These are phyloP conservation scores for Tinamus major DNA, from an alignment of 2,797 vertebrate genomes.

Conservation along the genomic window DNA sequence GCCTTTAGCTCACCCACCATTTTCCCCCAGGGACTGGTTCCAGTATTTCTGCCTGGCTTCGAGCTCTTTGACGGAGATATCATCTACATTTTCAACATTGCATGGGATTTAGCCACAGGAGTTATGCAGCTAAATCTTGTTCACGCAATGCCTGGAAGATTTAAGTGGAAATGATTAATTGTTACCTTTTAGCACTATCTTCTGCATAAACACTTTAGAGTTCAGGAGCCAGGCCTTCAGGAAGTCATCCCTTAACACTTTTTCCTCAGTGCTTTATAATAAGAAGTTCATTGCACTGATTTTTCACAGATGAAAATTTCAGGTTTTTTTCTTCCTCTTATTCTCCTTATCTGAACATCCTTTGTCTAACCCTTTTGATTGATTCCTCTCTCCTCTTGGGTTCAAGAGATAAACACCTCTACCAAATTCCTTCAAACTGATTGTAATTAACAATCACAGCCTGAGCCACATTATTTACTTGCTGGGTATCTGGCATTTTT, in stretches of 20 bases:
- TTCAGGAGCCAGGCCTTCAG: slow-evolving; percentile 4
- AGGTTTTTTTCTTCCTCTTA: neutral
- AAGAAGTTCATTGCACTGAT: slow-evolving; percentile 22
- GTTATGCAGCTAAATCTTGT: slow-evolving; percentile 27
- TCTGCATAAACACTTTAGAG: slow-evolving; percentile 25
- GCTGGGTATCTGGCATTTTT: slow-evolving; percentile 20
- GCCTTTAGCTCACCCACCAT: neutral
- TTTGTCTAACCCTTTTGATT: slow-evolving; percentile 18
- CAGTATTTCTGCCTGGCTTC: slow-evolving; percentile 9
- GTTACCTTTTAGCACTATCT: slow-evolving; percentile 5
- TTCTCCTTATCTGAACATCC: slow-evolving; percentile 18
- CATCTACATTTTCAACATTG: neutral
- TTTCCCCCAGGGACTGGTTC: neutral
- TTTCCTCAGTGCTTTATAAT: neutral
- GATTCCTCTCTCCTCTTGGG: neutral
- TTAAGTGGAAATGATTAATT: slow-evolving; percentile 37
- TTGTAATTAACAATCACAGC: slow-evolving; percentile 55
- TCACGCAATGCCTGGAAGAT: neutral
- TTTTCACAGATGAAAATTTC: neutral
- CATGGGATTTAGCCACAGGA: slow-evolving; percentile 25
- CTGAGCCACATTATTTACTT: slow-evolving; percentile 40
- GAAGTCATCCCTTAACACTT: slow-evolving; percentile 30
- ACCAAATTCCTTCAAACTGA: slow-evolving; percentile 11
- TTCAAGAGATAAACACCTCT: slow-evolving; percentile 8
- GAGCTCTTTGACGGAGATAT: neutral